phyloP scores from a whole-genome alignment of 1,140 invertebrate species.

The Drosophila ohnishii region DNA sequence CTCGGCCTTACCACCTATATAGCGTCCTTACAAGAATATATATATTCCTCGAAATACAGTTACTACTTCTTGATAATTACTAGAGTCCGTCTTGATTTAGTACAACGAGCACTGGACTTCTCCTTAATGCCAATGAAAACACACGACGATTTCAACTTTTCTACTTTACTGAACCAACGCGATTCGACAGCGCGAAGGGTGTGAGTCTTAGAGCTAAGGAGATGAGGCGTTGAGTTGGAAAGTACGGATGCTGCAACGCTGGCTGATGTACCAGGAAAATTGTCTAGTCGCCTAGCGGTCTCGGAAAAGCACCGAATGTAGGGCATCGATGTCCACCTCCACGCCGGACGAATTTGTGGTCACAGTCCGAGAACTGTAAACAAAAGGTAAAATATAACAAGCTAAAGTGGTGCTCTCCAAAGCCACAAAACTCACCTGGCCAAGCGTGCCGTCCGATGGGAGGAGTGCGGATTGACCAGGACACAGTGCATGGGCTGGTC shows the following conservation, averaged over 20 bases:
- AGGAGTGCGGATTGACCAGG: slow-evolving; percentile 88
- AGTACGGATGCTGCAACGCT: slow-evolving; percentile 1
- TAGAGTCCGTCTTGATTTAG: too few species aligned
- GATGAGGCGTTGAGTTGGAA: slow-evolving; percentile 21
- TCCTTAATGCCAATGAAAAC: neutral
- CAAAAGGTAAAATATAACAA: neutral
- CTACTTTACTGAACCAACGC: slow-evolving; percentile 22
- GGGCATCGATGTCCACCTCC: slow-evolving; percentile 71
- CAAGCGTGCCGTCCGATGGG: slow-evolving; percentile 85
- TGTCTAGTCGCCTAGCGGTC: slow-evolving; percentile 53
- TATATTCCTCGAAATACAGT: too few species aligned
- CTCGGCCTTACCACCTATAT: too few species aligned
- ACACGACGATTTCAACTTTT: neutral
- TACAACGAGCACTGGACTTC: too few species aligned
- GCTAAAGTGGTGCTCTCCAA: neutral
- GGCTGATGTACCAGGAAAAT: slow-evolving; percentile 16
- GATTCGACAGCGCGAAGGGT: slow-evolving; percentile 1
- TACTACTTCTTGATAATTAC: too few species aligned
- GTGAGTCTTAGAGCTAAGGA: slow-evolving; percentile 28
- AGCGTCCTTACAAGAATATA: too few species aligned
- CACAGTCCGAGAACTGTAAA: slow-evolving; percentile 58
- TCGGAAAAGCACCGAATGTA: slow-evolving; percentile 72
- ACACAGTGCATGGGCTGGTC: slow-evolving; percentile 93
- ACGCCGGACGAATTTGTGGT: slow-evolving; percentile 72
- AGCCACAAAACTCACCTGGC: slow-evolving; percentile 70